Evolutionary conservation across 2,888 invertebrate genomes (phyloP).

Genomic region (Loripinus fragilis): DNA sequence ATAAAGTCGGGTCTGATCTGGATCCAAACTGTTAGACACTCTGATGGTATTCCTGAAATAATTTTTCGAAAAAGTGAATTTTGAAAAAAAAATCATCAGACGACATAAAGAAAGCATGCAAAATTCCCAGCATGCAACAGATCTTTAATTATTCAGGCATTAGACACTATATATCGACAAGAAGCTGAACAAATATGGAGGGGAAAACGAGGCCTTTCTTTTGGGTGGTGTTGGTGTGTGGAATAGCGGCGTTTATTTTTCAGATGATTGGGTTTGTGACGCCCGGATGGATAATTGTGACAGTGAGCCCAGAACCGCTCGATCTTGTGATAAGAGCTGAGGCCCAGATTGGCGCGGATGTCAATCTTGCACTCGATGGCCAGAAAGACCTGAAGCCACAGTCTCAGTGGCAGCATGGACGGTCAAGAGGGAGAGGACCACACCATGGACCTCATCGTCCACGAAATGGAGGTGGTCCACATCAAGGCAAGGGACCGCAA

Average conservation of each 20-base stretch:
- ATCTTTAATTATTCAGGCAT: no score
- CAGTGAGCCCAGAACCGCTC: not conserved
- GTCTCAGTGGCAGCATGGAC: not conserved
- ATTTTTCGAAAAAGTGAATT: no score
- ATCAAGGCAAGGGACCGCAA: no score
- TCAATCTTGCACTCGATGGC: not conserved
- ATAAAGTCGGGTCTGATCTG: no score
- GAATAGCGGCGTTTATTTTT: conserved; percentile 27
- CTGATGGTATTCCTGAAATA: no score
- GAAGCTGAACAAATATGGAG: not conserved
- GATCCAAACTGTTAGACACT: no score
- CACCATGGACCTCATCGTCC: not conserved
- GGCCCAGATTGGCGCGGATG: not conserved
- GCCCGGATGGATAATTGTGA: conserved; percentile 50
- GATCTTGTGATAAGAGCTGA: not conserved
- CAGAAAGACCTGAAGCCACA: not conserved
- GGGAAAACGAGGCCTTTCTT: conserved; percentile 16
- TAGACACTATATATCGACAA: no score
- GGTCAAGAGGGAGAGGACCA: not conserved
- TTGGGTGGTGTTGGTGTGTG: conserved; percentile 28
- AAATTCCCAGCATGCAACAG: no score
- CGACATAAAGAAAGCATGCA: no score
- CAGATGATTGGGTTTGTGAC: conserved; percentile 38
- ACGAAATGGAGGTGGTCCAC: no score
- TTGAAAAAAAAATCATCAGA: no score